Base-by-base conservation (phyloP, 2,113 vertebrate genomes). In the Melanostigma gelatinosum region DNA sequence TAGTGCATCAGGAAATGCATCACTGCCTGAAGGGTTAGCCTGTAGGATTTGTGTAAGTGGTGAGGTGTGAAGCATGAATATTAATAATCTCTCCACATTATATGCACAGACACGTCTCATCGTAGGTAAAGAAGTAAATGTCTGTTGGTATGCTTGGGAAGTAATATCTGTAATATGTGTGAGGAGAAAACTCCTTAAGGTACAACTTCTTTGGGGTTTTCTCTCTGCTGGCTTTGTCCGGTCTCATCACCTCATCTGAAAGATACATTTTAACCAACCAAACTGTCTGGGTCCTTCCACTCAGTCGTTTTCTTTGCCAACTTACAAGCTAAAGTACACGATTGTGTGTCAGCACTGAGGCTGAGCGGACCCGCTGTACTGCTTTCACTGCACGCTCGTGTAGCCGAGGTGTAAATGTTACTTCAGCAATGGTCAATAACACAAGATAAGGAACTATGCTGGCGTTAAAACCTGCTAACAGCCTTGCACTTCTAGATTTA, bases 31-130 rank as follows among this genome's bases (percentile, higher is more conserved):
- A 63, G 0, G 8, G 29, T 52, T 60, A 72, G 63, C 58, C 64
- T 63, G 67, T 61, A 68, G 32, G 71, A 58, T 69, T 38, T 13
- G 40, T 68, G 32, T 75, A 12, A 61, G 58, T 58, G 18, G 24
- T 60, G 58, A 83, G 65, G 12, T 74, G 55, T 55, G 20, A 82
- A 65, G 82, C 82, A 84, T 87, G 70, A 75, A 84, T 84, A 70
- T 46, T 40, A 70, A 34, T 72, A 20, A 34, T 85, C 58, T 75
- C 13, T 72, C 38, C 75, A 32, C 40, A 60, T 66, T 36, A n/a
- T 65, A 62, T 48, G 62, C 65, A 66, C 50, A 78, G 40, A 77
- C 46, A 67, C 65, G 18, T 60, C 10, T 55, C 55, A 32, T 40
- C 7, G 1, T 80, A 77, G 60, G 8, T 72, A 54, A 34, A 71